Conservation (phyloP, 2,113 vertebrate genomes). For the Sylvia atricapilla region DNA sequence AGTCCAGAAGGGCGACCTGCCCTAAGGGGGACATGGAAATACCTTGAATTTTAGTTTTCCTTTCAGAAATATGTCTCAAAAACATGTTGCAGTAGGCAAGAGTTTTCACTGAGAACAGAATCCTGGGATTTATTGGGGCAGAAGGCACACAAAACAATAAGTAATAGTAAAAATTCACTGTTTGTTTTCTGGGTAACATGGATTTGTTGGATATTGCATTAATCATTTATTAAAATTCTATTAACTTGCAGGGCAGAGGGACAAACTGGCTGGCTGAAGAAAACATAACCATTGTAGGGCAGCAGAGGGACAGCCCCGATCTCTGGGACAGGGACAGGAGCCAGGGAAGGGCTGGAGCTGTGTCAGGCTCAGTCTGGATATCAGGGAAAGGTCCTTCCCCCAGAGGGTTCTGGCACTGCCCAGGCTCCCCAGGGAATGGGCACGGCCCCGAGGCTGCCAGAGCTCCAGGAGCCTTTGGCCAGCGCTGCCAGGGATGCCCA, state of each 20-base stretch:
- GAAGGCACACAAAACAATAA: not conserved
- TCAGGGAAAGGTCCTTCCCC: not conserved
- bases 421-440: not conserved
- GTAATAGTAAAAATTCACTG: not conserved
- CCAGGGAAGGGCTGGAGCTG: not conserved
- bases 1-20: rapidly evolving
- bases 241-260: not conserved
- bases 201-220: not conserved
- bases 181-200: not conserved
- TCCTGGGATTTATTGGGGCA: not conserved
- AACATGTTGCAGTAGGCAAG: not conserved
- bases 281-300: not conserved
- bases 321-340: not conserved
- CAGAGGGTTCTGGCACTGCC: not conserved
- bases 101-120: not conserved
- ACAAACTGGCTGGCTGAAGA: not conserved
- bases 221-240: not conserved
- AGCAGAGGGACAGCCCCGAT: rapidly evolving
- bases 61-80: not conserved
- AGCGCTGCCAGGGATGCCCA: not conserved
- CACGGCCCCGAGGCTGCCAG: not conserved
- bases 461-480: not conserved
- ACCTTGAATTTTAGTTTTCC: not conserved
- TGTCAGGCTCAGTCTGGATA: not conserved
- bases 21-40: not conserved